Evolutionary conservation across 2,797 vertebrate genomes (phyloP).

Genomic region (Harpagifer antarcticus): DNA sequence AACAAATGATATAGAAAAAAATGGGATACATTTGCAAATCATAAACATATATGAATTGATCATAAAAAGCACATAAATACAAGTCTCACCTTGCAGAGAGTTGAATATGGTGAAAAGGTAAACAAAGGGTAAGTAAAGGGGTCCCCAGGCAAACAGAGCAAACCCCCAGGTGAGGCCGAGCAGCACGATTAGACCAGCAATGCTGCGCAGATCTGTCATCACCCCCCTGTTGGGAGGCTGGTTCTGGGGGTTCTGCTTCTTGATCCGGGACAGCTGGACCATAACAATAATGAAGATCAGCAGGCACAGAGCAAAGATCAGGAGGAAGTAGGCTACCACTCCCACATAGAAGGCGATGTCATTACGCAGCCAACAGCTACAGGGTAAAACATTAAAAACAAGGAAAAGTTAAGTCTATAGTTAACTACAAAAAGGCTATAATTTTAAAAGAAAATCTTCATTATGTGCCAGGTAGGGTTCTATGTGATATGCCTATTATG

Average conservation of each 20-base stretch:
- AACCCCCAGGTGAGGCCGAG: constrained; percentile 98
- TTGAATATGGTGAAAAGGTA: constrained; percentile 97
- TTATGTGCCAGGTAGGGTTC: too few relatives aligned
- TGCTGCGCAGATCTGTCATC: constrained; percentile 90
- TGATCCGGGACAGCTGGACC: constrained; percentile 93
- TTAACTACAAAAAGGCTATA: neutral
- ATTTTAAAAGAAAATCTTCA: too few relatives aligned
- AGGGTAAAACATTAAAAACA: neutral
- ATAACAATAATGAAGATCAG: constrained; percentile 94
- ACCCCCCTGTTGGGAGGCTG: constrained; percentile 87
- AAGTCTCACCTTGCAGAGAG: constrained; percentile 91
- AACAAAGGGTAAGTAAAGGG: constrained; percentile 88
- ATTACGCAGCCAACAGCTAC: constrained; percentile 94
- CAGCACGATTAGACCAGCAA: constrained; percentile 90
- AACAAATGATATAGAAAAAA: neutral
- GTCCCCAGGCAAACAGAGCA: constrained; percentile 93
- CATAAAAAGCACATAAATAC: neutral
- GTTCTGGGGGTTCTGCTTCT: constrained; percentile 94
- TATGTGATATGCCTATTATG: too few relatives aligned
- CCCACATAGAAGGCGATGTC: constrained; percentile 90
- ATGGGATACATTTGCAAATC: neutral
- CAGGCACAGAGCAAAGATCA: constrained; percentile 90
- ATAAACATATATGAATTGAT: neutral
- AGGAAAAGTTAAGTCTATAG: neutral
- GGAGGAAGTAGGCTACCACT: constrained; percentile 93